These are phyloP conservation scores for Arnoldichthys spilopterus DNA, from an alignment of 2,797 vertebrate genomes.

Conservation along the genomic window DNA sequence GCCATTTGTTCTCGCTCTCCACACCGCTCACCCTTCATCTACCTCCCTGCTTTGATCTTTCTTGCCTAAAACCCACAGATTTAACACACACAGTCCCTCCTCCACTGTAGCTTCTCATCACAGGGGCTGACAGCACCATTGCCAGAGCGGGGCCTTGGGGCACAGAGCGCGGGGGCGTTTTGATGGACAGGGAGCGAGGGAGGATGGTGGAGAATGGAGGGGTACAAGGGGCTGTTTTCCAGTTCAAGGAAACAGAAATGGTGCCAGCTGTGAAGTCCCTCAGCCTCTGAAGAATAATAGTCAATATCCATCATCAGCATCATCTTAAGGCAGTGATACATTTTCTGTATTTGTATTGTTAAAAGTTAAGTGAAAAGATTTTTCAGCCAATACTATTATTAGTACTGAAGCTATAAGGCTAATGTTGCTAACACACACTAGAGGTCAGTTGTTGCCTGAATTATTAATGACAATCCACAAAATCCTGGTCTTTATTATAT, in stretches of 20 bases:
- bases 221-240: conserved; percentile 26
- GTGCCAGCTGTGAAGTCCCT: conserved; percentile 53
- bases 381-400: no score
- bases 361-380: no score
- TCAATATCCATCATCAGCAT: neutral
- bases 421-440: no score
- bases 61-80: conserved; percentile 34
- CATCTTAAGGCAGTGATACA: neutral
- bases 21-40: conserved; percentile 31
- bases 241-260: conserved; percentile 62
- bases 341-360: no score
- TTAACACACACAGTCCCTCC: conserved; percentile 21
- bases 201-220: conserved; percentile 8
- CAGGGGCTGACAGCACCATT: conserved; percentile 10
- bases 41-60: conserved; percentile 13
- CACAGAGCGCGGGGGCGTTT: conserved; percentile 18
- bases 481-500: no score
- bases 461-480: no score
- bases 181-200: conserved; percentile 33
- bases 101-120: conserved; percentile 34
- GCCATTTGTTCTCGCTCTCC: conserved; percentile 14
- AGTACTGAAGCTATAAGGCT: no score
- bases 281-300: neutral
- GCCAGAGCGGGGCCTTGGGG: conserved; percentile 11
- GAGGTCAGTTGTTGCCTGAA: no score